A percentile compares a stretch with the other conserved stretches of the same genome.
These are phyloP conservation scores for Xestia xanthographa DNA, from an alignment of 2,888 invertebrate genomes.

Conservation along the genomic window DNA sequence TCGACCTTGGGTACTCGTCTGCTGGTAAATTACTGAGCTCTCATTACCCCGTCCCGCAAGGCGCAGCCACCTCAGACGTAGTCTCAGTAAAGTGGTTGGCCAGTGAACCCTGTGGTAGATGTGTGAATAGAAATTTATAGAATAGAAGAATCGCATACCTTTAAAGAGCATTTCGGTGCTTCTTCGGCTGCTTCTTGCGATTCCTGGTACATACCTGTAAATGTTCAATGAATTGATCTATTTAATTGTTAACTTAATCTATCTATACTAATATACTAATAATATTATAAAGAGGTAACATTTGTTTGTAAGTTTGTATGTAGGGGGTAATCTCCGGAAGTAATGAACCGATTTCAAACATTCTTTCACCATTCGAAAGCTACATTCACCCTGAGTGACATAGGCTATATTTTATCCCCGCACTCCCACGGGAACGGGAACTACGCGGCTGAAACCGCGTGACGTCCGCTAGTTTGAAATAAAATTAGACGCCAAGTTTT, in stretches of 20 bases:
- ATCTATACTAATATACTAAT: too few relatives aligned
- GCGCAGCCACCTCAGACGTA: background rate
- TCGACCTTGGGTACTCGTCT: background rate
- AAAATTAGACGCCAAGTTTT: background rate
- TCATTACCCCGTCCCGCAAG: background rate
- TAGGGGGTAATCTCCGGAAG: too few relatives aligned
- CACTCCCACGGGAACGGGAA: too few relatives aligned
- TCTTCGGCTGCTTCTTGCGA: slow-evolving; percentile 92
- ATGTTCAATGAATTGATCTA: background rate
- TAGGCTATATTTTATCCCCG: too few relatives aligned
- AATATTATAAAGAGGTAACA: too few relatives aligned
- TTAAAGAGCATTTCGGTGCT: slow-evolving; percentile 92
- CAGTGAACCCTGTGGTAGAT: background rate
- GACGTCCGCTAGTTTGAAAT: too few relatives aligned
- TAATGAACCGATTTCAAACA: too few relatives aligned
- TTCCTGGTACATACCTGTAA: slow-evolving; percentile 91
- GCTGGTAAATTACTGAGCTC: background rate
- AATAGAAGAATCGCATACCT: slow-evolving; percentile 74
- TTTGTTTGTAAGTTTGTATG: too few relatives aligned
- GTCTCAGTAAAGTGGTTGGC: background rate
- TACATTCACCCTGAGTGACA: too few relatives aligned
- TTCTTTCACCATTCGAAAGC: too few relatives aligned
- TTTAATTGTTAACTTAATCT: background rate
- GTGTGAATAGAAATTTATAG: background rate
- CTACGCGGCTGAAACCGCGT: too few relatives aligned